Percentiles rank a stretch among this genome's conserved stretches.
These are phyloP conservation scores for Listronotus oregonensis DNA, from an alignment of 1,140 invertebrate species.

Conservation along the genomic window DNA sequence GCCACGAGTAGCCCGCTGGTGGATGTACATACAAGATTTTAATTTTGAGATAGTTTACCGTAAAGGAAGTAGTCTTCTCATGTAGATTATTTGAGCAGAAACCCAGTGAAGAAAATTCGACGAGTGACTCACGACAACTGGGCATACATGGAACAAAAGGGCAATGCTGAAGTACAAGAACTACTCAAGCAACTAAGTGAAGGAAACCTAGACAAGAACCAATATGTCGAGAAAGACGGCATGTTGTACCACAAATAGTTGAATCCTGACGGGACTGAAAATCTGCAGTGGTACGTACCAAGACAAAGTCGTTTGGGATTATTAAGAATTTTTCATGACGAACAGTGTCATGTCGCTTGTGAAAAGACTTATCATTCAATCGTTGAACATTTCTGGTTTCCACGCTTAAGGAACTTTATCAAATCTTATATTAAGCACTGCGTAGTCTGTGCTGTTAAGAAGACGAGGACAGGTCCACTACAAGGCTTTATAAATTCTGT, in stretches of 20 bases:
- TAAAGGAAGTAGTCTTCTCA: slow-evolving; percentile 46
- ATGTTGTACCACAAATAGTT: not conserved
- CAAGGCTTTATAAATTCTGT: slow-evolving; percentile 44
- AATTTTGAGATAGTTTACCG: slow-evolving; percentile 39
- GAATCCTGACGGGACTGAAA: slow-evolving; percentile 13
- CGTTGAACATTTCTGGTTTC: slow-evolving; percentile 48
- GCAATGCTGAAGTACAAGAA: too few relatives aligned
- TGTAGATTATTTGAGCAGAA: slow-evolving; percentile 52
- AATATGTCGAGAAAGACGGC: not conserved
- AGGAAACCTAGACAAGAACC: too few relatives aligned
- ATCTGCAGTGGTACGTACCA: slow-evolving; percentile 39
- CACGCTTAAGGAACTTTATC: slow-evolving; percentile 23
- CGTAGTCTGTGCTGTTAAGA: slow-evolving; percentile 43
- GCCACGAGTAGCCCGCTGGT: slow-evolving; percentile 52
- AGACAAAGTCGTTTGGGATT: slow-evolving; percentile 39
- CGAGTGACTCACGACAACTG: slow-evolving; percentile 31
- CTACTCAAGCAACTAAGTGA: too few relatives aligned
- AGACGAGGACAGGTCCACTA: slow-evolving; percentile 44
- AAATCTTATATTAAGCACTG: slow-evolving; percentile 42
- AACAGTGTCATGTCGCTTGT: slow-evolving; percentile 48
- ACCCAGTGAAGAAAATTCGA: slow-evolving; percentile 29
- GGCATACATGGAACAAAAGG: slow-evolving; percentile 39
- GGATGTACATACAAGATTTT: slow-evolving; percentile 54
- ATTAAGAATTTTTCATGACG: slow-evolving; percentile 47
- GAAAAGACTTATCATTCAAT: slow-evolving; percentile 42